Base-by-base conservation (phyloP, 2,888 invertebrate species). In the Cancer borealis region DNA sequence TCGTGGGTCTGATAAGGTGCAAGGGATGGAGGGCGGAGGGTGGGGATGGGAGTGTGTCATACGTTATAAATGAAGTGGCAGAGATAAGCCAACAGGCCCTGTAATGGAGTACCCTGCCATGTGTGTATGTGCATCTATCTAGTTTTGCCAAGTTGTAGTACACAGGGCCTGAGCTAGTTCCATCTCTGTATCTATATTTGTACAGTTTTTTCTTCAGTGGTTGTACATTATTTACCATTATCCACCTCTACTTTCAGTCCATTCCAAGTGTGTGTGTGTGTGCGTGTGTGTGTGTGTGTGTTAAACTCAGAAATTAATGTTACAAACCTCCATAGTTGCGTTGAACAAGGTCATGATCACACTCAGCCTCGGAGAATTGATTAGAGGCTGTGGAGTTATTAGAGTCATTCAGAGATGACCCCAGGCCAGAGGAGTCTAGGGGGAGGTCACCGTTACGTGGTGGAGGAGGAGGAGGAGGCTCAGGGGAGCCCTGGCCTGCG, bases 321-420 rank as follows among this genome's bases (percentile, higher is more conserved):
- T 88, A 88, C 88, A 88, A 91, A 95, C 98, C 98, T 96, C 98
- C 98, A 96, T 98, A 98, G 97, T 98, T 98, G 96, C 98, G 98
- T 97, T 98, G 98, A 96, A 97, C 97, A 95, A 97, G 96, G 96
- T 98, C 98, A 96, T 98, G 98, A 97, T 98, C 98, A 97, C 98
- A 98, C 97, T 98, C 98, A 96, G 98, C 98, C 97, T 98, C 98
- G 96, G 98, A 98, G 97, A 98, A 98, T 97, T 99, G 96, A 90
- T 96, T 98, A 97, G 98, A 98, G 94, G 98, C 98, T 89, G 97
- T 97, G 96, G 97, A 97, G 96, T 97, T 97, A 96, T 96, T 96
- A 96, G 97, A 97, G 93, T 95, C 94, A 45, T 95, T 95, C 94
- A 95, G 89, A 79, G 95, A 95, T 30, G 95, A 93, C 39, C 94